Percentiles rank a stretch among this genome's conserved stretches.
Evolutionary conservation across 30 jellyfish, hydroid and myxozoan species (phyloP).

Genomic region (Aurelia sp.): DNA sequence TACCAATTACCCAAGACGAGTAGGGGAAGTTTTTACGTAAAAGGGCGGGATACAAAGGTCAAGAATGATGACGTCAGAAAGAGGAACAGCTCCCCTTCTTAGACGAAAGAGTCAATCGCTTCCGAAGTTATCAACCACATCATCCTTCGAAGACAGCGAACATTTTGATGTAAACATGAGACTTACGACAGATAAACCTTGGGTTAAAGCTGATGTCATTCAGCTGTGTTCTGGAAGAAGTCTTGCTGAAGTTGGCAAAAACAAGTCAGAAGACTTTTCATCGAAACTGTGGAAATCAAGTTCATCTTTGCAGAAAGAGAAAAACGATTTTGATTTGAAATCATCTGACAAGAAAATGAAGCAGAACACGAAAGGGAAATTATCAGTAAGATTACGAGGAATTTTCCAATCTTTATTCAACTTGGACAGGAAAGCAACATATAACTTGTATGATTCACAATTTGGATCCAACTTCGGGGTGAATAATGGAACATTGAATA

Average conservation of each 20-base stretch:
- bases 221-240: not conserved
- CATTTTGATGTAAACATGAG: not conserved
- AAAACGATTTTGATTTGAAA: not conserved
- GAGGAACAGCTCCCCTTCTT: no score
- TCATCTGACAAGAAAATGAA: not conserved
- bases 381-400: slow-evolving; percentile 57
- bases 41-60: no score
- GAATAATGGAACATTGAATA: not conserved
- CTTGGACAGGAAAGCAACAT: slow-evolving; percentile 31
- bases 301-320: not conserved
- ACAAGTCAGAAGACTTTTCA: not conserved
- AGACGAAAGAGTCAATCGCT: slow-evolving; percentile 13
- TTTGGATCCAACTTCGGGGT: not conserved
- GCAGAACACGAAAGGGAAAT: not conserved
- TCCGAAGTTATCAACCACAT: slow-evolving; percentile 39
- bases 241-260: not conserved
- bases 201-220: slow-evolving; percentile 2
- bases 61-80: no score
- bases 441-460: not conserved
- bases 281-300: not conserved
- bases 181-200: not conserved
- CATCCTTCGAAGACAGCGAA: not conserved
- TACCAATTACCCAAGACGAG: no score
- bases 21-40: no score
- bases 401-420: slow-evolving; percentile 51